Evolutionary conservation across 37 sponge, comb jelly and placozoan species (phyloP).

Genomic region (Eunapius fragilis): DNA sequence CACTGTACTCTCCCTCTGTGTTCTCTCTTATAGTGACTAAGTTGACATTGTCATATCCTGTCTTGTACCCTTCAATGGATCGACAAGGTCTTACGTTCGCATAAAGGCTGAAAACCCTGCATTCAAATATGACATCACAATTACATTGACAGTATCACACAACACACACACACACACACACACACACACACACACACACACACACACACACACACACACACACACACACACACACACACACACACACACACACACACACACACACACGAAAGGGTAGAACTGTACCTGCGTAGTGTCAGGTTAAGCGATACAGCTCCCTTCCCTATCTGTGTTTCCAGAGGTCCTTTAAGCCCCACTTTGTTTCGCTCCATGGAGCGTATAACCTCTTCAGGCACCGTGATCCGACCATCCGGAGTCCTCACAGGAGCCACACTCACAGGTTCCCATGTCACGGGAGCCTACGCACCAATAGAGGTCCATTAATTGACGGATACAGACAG

Average conservation of each 20-base stretch:
- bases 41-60: conserved; percentile 91
- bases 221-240: too few species aligned
- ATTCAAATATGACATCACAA: conserved; percentile 2
- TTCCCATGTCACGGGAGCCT: conserved; percentile 95
- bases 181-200: too few species aligned
- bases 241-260: too few species aligned
- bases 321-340: conserved; percentile 96
- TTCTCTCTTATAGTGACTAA: conserved; percentile 98
- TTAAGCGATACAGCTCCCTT: conserved; percentile 98
- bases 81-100: conserved; percentile 97
- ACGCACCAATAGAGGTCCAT: background rate
- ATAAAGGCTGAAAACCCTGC: conserved; percentile 90
- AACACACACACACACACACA: conserved; percentile 26
- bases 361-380: conserved; percentile 90
- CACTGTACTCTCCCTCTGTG: conserved; percentile 98
- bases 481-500: background rate
- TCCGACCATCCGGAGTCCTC: conserved; percentile 73
- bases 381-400: conserved; percentile 86
- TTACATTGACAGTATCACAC: too few species aligned
- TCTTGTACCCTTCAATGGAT: conserved; percentile 82
- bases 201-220: too few species aligned
- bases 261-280: background rate
- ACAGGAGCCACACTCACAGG: conserved; percentile 83
- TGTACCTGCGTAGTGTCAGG: conserved; percentile 88
- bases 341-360: conserved; percentile 98